Evolutionary conservation across 2,888 invertebrate species (phyloP).

Genomic region (Subacronicta megacephala): DNA sequence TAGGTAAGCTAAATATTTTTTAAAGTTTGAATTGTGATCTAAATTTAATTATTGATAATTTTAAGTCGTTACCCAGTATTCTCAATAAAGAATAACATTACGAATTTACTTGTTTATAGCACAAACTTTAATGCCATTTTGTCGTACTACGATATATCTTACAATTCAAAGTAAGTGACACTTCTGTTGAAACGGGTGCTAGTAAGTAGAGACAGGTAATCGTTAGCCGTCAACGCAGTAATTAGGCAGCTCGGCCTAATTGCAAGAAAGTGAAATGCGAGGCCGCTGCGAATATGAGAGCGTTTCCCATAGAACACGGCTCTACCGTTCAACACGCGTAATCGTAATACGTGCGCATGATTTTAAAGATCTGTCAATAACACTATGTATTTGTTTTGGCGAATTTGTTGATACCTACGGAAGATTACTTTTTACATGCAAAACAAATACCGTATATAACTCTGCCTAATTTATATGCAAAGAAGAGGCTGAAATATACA

Average conservation of each 20-base stretch:
- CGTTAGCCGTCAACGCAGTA: conserved; percentile 59
- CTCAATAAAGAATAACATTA: background rate
- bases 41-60: too few relatives aligned
- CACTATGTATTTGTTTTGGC: conserved; percentile 30
- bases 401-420: conserved; percentile 14
- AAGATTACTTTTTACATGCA: conserved; percentile 11
- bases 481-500: too few relatives aligned
- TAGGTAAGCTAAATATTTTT: too few relatives aligned
- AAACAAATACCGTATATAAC: background rate
- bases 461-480: too few relatives aligned
- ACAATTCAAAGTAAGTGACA: conserved; percentile 19
- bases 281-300: conserved; percentile 52
- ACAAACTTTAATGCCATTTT: background rate
- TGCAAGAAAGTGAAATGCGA: conserved; percentile 76
- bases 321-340: conserved; percentile 11
- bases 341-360: conserved; percentile 13
- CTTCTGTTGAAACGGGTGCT: conserved; percentile 27
- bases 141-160: conserved; percentile 12
- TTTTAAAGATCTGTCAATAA: conserved; percentile 19
- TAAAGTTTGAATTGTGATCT: too few relatives aligned
- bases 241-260: conserved; percentile 63
- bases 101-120: too few relatives aligned
- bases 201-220: conserved; percentile 61
- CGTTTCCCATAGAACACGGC: conserved; percentile 62
- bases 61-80: background rate